Evolutionary conservation across 2,888 invertebrate genomes (phyloP), one percentile per base, ranked within the genome.

Genomic region (Unio pictorum): DNA sequence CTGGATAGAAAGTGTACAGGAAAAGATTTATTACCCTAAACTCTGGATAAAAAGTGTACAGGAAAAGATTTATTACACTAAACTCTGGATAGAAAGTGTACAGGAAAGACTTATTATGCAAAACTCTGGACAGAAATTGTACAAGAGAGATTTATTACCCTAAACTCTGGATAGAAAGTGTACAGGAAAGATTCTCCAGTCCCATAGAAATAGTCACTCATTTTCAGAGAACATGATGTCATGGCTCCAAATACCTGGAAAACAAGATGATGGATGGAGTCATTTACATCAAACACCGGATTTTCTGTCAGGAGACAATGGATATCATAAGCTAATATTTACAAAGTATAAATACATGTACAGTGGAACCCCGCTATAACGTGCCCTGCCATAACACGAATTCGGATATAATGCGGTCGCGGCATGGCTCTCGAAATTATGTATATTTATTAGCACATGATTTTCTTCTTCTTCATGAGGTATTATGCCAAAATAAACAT

Each of bases 141-240:
- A 23, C 23, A 23, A 23, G 23, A 23, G 23, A 45, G 28, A 55
- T 11, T 26, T 65, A 74, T 79, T 67, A 89, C 90, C 82, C 86
- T 87, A 92, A 97, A 96, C 89, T 94, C 94, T 55, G 91, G 91
- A 69, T 89, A 84, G 91, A 98, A 98, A 81, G 96, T 94, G 76
- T 82, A 90, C 17, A 90, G 81, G 86, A 97, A 93, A 64, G 98
- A 97, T 91, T 98, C 98, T 76, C 98, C 98, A 64, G 96, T 97
- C 30, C 98, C 99, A 91, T 98, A 99, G 91, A 99, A 99, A 91
- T 97, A 96, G 89, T 99, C 98, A 64, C 96, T 97, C 67, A 96
- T 94, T 90, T 94, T 95, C 71, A 98, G 92, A 59, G 96, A 94
- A 91, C 96, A 95, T 45, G 98, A 97, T 74, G 97, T 95, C 89